Evolutionary conservation across 2,797 vertebrate species (phyloP).

Genomic region (Chaetophractus vellerosus): DNA sequence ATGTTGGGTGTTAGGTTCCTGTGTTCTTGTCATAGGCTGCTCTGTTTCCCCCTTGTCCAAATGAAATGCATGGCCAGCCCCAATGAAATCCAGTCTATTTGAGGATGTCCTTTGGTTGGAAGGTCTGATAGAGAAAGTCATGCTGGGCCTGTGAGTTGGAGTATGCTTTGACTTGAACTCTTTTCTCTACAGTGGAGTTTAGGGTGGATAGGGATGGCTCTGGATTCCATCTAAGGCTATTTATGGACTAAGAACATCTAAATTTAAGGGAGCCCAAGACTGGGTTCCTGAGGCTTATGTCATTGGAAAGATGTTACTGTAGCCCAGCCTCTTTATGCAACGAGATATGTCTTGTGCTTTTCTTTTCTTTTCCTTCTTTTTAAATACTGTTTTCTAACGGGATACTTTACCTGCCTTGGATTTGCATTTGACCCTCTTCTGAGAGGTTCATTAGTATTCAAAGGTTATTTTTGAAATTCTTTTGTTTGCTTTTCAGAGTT

Average conservation of each 20-base stretch:
- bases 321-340: not conserved
- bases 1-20: not conserved
- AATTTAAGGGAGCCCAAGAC: not conserved
- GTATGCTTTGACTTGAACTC: not conserved
- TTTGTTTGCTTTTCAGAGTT: not conserved
- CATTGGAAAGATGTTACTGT: not conserved
- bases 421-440: slow-evolving; percentile 21
- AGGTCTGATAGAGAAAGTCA: not conserved
- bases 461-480: not conserved
- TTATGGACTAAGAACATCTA: not conserved
- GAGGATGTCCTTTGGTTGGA: not conserved
- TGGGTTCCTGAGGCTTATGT: not conserved
- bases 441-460: not conserved
- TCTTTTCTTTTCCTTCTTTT: not conserved
- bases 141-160: not conserved
- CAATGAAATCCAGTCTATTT: not conserved
- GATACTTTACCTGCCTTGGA: not conserved
- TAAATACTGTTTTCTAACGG: not conserved
- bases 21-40: not conserved
- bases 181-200: no score
- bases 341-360: not conserved
- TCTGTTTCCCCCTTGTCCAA: not conserved
- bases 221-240: not conserved
- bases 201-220: not conserved
- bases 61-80: not conserved